phyloP scores from a whole-genome alignment of 2,113 vertebrate genomes.

The Nicator chloris region DNA sequence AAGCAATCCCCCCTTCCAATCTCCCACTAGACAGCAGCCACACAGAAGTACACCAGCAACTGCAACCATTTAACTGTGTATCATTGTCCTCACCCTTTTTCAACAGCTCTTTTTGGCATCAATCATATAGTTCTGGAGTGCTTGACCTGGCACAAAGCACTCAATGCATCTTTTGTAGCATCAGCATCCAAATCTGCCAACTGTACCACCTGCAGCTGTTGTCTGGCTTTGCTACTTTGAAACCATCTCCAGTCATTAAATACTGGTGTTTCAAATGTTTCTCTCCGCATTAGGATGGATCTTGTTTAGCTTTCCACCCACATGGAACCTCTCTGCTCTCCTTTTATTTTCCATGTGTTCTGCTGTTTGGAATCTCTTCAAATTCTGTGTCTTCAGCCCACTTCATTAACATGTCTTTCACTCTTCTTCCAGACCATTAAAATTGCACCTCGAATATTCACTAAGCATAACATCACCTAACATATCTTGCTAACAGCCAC shows the following conservation, averaged over 20 bases:
- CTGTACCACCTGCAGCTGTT: neutral
- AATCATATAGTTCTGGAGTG: neutral
- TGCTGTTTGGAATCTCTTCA: neutral
- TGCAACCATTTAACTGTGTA: neutral
- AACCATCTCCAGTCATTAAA: neutral
- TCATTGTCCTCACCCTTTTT: neutral
- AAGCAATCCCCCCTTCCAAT: neutral
- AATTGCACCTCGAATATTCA: neutral
- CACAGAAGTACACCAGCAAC: neutral
- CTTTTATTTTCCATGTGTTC: neutral
- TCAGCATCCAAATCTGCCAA: neutral
- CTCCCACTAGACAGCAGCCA: neutral
- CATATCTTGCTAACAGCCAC: neutral
- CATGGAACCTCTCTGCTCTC: neutral
- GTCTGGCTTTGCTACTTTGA: neutral
- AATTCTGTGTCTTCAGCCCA: neutral
- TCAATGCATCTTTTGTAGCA: neutral
- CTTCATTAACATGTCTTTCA: neutral
- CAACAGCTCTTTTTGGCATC: neutral
- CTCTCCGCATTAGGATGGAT: neutral
- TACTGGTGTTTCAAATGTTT: neutral
- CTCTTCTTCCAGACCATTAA: neutral
- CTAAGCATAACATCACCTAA: neutral
- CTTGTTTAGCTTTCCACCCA: neutral
- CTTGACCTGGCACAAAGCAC: neutral